These are phyloP conservation scores for Bryconaethiops microstoma DNA, from an alignment of 2,797 vertebrate species.

Conservation along the genomic window DNA sequence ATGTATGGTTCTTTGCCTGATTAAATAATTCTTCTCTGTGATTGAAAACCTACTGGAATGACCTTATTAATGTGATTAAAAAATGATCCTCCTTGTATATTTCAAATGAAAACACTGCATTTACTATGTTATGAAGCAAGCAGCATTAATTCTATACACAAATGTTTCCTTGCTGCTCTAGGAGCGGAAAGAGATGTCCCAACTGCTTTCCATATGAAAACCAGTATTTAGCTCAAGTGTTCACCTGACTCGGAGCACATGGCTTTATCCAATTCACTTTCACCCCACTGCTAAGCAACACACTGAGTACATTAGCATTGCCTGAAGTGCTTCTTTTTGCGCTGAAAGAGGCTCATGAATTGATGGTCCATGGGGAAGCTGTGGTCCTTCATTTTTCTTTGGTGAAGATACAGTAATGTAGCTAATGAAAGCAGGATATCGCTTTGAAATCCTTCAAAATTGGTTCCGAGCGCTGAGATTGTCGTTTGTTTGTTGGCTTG, in stretches of 20 bases:
- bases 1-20: too few relatives aligned
- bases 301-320: slow-evolving; percentile 55
- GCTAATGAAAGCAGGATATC: slow-evolving; percentile 44
- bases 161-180: slow-evolving; percentile 21
- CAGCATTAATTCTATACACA: slow-evolving; percentile 24
- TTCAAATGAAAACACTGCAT: neutral
- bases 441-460: slow-evolving; percentile 9
- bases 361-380: slow-evolving; percentile 35
- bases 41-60: too few relatives aligned
- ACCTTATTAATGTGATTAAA: too few relatives aligned
- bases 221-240: slow-evolving; percentile 74
- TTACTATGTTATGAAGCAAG: neutral
- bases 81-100: neutral
- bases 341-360: slow-evolving; percentile 33
- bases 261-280: slow-evolving; percentile 45
- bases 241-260: slow-evolving; percentile 66
- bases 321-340: slow-evolving; percentile 46
- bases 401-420: slow-evolving; percentile 28
- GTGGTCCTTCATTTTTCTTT: slow-evolving; percentile 37
- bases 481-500: neutral
- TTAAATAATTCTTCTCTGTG: too few relatives aligned
- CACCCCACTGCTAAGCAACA: slow-evolving; percentile 70
- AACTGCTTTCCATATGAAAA: slow-evolving; percentile 79
- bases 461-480: neutral
- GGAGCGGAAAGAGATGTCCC: slow-evolving; percentile 55